Percentiles rank a stretch among this genome's conserved stretches.
These are phyloP conservation scores for Butorides virescens DNA, from an alignment of 2,113 vertebrate genomes.

Conservation along the genomic window DNA sequence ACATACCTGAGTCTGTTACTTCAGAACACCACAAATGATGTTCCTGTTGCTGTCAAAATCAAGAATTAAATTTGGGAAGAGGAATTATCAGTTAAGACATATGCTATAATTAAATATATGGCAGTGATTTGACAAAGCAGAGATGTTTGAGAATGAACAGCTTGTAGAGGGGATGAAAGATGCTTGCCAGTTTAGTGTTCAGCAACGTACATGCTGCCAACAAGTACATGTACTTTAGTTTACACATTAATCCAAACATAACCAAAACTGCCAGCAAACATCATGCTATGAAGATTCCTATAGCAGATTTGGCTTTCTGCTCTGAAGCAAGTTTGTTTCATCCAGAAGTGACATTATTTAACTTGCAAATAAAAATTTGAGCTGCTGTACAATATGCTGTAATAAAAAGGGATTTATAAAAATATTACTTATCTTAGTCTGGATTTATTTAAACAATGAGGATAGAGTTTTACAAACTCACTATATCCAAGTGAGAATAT, in stretches of 20 bases:
- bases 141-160: neutral
- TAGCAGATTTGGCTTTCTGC: neutral
- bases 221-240: neutral
- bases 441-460: neutral
- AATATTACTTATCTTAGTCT: neutral
- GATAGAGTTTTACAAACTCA: neutral
- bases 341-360: neutral
- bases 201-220: neutral
- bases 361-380: neutral
- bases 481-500: neutral
- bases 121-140: neutral
- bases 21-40: neutral
- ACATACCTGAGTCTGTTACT: neutral
- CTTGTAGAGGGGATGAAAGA: neutral
- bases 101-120: neutral
- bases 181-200: neutral
- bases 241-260: slow-evolving; percentile 8
- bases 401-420: neutral
- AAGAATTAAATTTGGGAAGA: neutral
- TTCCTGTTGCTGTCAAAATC: neutral
- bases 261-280: slow-evolving; percentile 13
- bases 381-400: neutral
- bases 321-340: neutral
- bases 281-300: neutral
- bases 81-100: neutral